Conservation (phyloP, 2,888 invertebrate species). For the Myopa tessellatipennis region DNA sequence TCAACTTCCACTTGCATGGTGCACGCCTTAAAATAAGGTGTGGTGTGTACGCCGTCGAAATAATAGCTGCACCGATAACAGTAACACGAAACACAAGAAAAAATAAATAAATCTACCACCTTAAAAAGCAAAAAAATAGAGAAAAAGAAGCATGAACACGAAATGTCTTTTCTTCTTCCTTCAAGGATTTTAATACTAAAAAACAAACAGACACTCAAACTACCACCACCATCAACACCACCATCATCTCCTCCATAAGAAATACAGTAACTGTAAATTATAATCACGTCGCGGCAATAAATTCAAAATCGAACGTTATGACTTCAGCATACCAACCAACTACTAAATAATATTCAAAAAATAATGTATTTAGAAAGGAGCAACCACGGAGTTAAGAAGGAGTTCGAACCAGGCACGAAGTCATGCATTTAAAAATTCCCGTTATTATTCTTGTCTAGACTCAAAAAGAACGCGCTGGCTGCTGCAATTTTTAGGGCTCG, state of each 20-base stretch:
- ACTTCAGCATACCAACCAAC: conserved; percentile 52
- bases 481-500: background rate
- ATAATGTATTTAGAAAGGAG: background rate
- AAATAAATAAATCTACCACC: conserved; percentile 9
- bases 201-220: conserved; percentile 40
- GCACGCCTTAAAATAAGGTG: conserved; percentile 26
- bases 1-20: conserved; percentile 8
- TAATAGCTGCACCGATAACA: background rate
- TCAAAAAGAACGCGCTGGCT: conserved; percentile 14
- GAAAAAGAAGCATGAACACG: background rate
- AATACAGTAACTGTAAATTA: conserved; percentile 54
- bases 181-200: conserved; percentile 3
- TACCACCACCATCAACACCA: conserved; percentile 36
- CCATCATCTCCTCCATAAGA: background rate
- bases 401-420: background rate
- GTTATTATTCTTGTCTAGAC: conserved; percentile 60
- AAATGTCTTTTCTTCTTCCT: background rate
- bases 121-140: no score
- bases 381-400: conserved; percentile 12
- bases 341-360: conserved; percentile 9
- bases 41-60: conserved; percentile 13
- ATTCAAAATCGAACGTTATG: conserved; percentile 62
- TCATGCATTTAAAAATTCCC: conserved; percentile 48
- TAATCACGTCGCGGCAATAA: conserved; percentile 66
- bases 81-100: background rate